Conservation (phyloP, 2,797 vertebrate species). For the Centroberyx gerrardi region DNA sequence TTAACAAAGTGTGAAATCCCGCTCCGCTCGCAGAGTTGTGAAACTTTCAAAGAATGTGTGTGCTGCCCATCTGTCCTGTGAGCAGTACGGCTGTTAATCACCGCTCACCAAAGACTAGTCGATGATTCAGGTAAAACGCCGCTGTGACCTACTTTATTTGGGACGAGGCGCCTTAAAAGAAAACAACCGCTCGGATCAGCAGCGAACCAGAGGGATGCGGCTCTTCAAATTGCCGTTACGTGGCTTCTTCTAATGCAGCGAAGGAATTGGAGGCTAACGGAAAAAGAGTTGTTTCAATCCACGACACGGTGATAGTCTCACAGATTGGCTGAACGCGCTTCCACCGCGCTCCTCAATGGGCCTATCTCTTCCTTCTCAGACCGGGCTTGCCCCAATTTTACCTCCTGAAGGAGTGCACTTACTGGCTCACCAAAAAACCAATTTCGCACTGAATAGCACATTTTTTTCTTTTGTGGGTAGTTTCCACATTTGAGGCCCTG, state of each 20-base stretch:
- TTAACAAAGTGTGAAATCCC: constrained; percentile 72
- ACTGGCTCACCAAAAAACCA: constrained; percentile 40
- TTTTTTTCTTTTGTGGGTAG: constrained; percentile 19
- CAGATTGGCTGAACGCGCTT: constrained; percentile 46
- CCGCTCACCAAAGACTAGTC: background rate
- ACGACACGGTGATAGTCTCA: constrained; percentile 22
- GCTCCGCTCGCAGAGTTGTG: constrained; percentile 34
- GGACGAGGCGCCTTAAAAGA: background rate
- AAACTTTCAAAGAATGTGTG: constrained; percentile 29
- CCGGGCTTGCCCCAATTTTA: constrained; percentile 54
- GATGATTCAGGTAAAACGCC: background rate
- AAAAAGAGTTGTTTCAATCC: constrained; percentile 4
- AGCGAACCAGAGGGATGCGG: background rate
- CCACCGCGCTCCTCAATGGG: constrained; percentile 34
- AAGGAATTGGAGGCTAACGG: background rate
- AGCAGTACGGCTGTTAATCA: background rate
- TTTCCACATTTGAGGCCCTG: constrained; percentile 38
- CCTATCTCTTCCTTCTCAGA: constrained; percentile 32
- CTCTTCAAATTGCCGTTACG: constrained; percentile 25
- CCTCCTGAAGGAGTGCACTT: constrained; percentile 46
- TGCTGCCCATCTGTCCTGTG: constrained; percentile 30
- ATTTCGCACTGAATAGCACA: constrained; percentile 54
- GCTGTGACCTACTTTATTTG: background rate
- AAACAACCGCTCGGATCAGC: background rate
- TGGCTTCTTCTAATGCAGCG: constrained; percentile 5